A percentile compares a stretch with the other conserved stretches of the same genome.
These are phyloP conservation scores for Daktulosphaira vitifoliae DNA, from an alignment of 1,140 invertebrate species.

Conservation along the genomic window DNA sequence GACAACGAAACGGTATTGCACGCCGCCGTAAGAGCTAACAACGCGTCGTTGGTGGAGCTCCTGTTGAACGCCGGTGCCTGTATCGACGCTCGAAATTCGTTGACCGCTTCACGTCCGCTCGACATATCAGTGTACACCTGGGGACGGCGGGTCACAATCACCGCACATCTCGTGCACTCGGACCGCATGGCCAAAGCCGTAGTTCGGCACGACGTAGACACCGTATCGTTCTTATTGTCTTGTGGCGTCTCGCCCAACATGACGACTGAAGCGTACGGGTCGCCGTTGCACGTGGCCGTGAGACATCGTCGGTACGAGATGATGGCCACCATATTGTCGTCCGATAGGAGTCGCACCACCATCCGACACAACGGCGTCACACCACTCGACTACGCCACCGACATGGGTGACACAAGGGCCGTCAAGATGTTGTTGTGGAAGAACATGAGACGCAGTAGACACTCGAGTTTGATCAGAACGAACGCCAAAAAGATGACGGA, in stretches of 20 bases:
- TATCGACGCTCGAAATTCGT: background rate
- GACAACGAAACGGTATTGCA: constrained; percentile 1
- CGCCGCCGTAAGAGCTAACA: background rate
- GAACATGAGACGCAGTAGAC: background rate
- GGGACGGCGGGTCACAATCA: background rate
- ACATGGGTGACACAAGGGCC: constrained; percentile 9
- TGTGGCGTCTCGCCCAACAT: constrained; percentile 15
- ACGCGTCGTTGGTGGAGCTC: background rate
- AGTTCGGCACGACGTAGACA: background rate
- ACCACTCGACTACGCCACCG: background rate
- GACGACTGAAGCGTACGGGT: background rate
- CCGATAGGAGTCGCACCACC: background rate
- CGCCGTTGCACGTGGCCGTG: constrained; percentile 8
- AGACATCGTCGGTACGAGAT: background rate
- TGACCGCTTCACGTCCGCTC: background rate
- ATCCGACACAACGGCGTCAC: background rate
- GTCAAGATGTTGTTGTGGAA: background rate
- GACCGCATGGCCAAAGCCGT: background rate
- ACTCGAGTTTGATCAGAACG: background rate
- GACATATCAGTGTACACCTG: background rate
- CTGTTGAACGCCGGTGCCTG: constrained; percentile 10
- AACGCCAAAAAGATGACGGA: too few relatives aligned
- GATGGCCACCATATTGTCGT: background rate
- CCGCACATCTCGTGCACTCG: background rate
- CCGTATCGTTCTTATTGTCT: background rate